These are phyloP conservation scores for Enteromius viviparus DNA, from an alignment of 2,797 vertebrate species.

Conservation along the genomic window DNA sequence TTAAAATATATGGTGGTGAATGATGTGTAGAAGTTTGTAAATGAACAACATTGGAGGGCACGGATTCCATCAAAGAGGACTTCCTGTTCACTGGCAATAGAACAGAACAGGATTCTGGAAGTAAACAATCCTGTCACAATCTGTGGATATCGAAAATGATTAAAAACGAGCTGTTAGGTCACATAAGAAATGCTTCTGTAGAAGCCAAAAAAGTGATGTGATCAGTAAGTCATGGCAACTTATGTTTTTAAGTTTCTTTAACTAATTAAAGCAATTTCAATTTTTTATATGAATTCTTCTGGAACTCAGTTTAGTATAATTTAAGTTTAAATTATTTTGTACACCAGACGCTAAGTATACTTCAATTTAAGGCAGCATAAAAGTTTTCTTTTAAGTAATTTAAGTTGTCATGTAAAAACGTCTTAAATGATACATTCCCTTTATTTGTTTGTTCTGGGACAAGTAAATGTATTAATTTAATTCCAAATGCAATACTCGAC, in stretches of 20 bases:
- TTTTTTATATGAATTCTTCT: background rate
- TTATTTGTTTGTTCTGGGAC: background rate
- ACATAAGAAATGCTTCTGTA: background rate
- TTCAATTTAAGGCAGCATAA: background rate
- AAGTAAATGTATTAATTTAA: background rate
- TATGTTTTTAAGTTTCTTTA: background rate
- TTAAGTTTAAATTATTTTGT: background rate
- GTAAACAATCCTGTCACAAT: background rate
- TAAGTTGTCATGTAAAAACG: background rate
- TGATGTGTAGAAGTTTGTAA: background rate
- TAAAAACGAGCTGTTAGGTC: background rate
- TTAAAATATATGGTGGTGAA: background rate
- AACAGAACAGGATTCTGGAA: background rate
- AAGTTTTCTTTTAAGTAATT: background rate
- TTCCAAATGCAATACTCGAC: background rate
- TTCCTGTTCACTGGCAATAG: background rate
- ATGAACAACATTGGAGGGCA: background rate
- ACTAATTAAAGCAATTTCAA: background rate
- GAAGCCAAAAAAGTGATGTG: background rate
- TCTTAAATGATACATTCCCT: background rate
- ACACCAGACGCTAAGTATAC: background rate
- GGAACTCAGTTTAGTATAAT: background rate
- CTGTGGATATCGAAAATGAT: background rate
- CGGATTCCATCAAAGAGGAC: background rate
- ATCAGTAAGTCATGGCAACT: background rate